Percentiles rank a stretch among this genome's conserved stretches.
These are phyloP conservation scores for Microtus montanus DNA, from an alignment of 2,113 vertebrate species.

Conservation along the genomic window DNA sequence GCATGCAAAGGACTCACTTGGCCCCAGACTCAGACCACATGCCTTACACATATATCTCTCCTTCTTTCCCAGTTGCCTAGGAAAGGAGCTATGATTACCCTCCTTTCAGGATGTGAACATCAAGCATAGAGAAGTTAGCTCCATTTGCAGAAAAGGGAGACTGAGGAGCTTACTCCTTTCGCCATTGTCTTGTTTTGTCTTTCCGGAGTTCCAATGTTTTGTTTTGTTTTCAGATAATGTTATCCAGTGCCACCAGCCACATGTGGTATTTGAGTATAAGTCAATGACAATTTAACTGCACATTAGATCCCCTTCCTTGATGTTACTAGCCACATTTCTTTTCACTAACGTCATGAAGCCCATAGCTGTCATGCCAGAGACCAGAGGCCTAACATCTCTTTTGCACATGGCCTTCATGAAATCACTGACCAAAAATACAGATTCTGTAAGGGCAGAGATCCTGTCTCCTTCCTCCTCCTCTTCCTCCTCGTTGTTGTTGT, in stretches of 20 bases:
- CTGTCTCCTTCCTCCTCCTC: not conserved
- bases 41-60: not conserved
- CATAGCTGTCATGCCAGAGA: fast-evolving
- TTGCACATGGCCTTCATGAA: fast-evolving
- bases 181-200: not conserved
- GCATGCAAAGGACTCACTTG: not conserved
- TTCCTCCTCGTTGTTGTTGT: not conserved
- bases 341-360: not conserved
- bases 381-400: not conserved
- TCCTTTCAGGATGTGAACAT: not conserved
- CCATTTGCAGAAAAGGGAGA: not conserved
- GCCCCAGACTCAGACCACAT: too few relatives aligned
- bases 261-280: not conserved
- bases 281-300: not conserved
- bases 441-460: not conserved
- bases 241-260: not conserved
- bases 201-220: not conserved
- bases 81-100: not conserved
- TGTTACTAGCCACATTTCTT: not conserved
- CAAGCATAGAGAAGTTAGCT: fast-evolving
- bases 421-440: not conserved
- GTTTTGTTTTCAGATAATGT: not conserved
- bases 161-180: too few relatives aligned
- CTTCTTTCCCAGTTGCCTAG: not conserved
- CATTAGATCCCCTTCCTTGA: not conserved